phyloP scores from a whole-genome alignment of 2,888 invertebrate species.

The Willowsia nigromaculata region DNA sequence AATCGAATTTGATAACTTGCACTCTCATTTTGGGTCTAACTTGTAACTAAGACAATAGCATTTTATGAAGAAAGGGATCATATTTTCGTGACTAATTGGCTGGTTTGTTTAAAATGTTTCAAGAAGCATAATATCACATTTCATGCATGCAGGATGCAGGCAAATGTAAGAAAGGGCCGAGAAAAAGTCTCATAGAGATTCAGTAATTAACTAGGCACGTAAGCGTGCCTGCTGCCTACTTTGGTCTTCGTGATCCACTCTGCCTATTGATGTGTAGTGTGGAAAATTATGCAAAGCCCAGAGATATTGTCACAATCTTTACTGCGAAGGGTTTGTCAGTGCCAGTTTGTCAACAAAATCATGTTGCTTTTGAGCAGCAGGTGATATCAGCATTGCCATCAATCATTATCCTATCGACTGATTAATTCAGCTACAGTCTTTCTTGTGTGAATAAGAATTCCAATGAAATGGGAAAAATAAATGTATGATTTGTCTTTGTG shows the following conservation, averaged over 20 bases:
- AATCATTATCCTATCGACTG: neutral
- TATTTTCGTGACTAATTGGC: slow-evolving; percentile 9
- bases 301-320: no score
- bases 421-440: neutral
- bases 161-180: no score
- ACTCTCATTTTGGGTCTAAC: no score
- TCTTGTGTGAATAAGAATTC: neutral
- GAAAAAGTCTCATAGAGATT: neutral
- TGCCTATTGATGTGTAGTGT: no score
- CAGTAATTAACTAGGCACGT: neutral
- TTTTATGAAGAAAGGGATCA: slow-evolving; percentile 25
- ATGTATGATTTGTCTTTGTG: neutral
- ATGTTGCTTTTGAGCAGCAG: neutral
- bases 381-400: neutral
- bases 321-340: neutral
- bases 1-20: no score
- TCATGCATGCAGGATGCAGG: no score
- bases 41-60: neutral
- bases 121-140: neutral
- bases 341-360: neutral
- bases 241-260: no score
- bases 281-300: no score
- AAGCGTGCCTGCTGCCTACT: no score
- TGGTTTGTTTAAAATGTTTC: neutral
- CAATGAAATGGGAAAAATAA: neutral